Evolutionary conservation across 2,888 invertebrate genomes (phyloP).

Genomic region (Amorpha juglandis): DNA sequence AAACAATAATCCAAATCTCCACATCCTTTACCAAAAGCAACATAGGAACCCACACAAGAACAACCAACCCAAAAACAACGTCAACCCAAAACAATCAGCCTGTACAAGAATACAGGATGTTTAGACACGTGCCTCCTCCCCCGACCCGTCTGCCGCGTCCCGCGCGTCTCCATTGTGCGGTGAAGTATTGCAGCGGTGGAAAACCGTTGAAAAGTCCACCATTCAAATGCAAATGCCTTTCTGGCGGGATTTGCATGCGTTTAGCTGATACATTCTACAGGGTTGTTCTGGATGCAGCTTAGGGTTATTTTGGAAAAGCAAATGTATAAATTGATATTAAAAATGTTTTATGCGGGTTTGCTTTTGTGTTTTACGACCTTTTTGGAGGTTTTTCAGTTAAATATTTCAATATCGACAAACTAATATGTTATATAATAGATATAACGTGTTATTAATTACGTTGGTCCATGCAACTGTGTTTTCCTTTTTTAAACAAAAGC

Average conservation of each 20-base stretch:
- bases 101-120: conserved; percentile 19
- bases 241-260: conserved; percentile 52
- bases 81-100: conserved; percentile 15
- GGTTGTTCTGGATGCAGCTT: conserved; percentile 14
- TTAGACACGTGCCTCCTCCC: conserved; percentile 14
- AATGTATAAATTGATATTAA: conserved; percentile 15
- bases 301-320: background rate
- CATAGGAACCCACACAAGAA: background rate
- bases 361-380: no score
- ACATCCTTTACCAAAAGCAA: no score
- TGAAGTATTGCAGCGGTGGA: conserved; percentile 35
- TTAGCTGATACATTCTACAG: conserved; percentile 41
- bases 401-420: no score
- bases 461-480: no score
- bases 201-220: conserved; percentile 49
- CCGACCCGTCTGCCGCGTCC: background rate
- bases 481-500: no score
- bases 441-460: no score
- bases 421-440: no score
- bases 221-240: conserved; percentile 56
- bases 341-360: background rate
- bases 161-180: conserved; percentile 25
- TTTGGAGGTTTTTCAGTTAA: background rate
- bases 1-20: no score
- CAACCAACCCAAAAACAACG: conserved; percentile 12